Percentiles rank a stretch among this genome's conserved stretches.
These are phyloP conservation scores for Chelonus insularis DNA, from an alignment of 1,140 invertebrate genomes.

Conservation along the genomic window DNA sequence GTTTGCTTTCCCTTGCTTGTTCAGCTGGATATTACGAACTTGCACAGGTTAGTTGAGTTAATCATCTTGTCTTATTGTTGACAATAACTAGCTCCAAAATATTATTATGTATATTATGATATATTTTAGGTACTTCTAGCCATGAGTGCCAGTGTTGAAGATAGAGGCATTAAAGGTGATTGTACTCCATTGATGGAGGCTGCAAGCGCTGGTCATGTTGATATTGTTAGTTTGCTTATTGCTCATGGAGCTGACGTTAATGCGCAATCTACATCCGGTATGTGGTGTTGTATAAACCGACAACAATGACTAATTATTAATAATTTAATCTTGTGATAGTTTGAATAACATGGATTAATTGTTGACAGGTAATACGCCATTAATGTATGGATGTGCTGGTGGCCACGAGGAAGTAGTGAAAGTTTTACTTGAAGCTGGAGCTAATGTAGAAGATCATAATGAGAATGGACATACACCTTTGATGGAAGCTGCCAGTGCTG, in stretches of 20 bases:
- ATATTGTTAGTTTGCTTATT: slow-evolving; percentile 90
- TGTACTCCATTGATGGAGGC: slow-evolving; percentile 98
- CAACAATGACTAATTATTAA: too few species aligned
- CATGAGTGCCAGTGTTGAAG: slow-evolving; percentile 97
- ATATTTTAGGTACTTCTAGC: slow-evolving; percentile 84
- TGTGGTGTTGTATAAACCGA: too few species aligned
- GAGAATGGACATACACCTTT: slow-evolving; percentile 98
- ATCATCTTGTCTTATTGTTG: slow-evolving; percentile 7
- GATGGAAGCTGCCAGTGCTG: slow-evolving; percentile 98
- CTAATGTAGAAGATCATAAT: slow-evolving; percentile 97
- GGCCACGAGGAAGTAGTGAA: slow-evolving; percentile 92
- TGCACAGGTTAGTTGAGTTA: slow-evolving; percentile 71
- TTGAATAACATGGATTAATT: slow-evolving; percentile 13
- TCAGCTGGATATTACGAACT: slow-evolving; percentile 93
- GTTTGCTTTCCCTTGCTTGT: slow-evolving; percentile 87
- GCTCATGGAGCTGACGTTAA: slow-evolving; percentile 94
- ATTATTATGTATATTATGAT: too few species aligned
- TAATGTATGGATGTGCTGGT: slow-evolving; percentile 98
- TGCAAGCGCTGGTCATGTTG: slow-evolving; percentile 89
- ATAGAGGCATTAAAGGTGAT: slow-evolving; percentile 92
- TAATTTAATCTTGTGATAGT: too few species aligned
- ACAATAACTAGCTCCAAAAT: slow-evolving; percentile 17
- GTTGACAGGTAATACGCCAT: slow-evolving; percentile 81
- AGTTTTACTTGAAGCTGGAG: slow-evolving; percentile 85
- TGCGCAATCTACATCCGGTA: slow-evolving; percentile 91